phyloP scores from a whole-genome alignment of 2,797 vertebrate species.

The Semotilus atromaculatus region DNA sequence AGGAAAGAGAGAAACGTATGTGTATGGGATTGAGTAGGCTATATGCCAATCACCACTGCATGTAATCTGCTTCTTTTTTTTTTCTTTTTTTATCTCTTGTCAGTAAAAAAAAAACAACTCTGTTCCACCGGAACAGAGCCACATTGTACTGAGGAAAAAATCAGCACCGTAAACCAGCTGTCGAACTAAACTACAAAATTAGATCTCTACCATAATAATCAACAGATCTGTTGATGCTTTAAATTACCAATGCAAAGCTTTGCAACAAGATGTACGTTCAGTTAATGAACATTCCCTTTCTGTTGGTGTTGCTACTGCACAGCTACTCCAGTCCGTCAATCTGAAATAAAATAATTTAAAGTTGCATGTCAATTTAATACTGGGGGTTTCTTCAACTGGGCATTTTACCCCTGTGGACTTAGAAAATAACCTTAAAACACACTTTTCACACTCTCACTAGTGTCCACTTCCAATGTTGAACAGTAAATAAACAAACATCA shows the following conservation, averaged over 20 bases:
- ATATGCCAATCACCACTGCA: background rate
- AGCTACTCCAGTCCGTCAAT: background rate
- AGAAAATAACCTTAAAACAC: background rate
- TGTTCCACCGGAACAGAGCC: no score
- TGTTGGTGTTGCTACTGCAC: background rate
- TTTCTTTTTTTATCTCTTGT: background rate
- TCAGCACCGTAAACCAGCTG: background rate
- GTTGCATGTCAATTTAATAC: background rate
- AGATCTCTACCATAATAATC: background rate
- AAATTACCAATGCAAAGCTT: background rate
- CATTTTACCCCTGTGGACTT: background rate
- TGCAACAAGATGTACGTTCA: no score
- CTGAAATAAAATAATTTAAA: background rate
- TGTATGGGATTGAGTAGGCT: background rate
- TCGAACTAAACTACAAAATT: background rate
- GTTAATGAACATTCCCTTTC: background rate
- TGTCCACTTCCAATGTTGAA: background rate
- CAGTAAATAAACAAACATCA: background rate
- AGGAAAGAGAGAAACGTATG: background rate
- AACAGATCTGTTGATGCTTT: background rate
- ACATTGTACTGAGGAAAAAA: background rate
- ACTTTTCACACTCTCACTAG: background rate
- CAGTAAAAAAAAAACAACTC: conserved; percentile 11
- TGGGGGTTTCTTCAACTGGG: background rate
- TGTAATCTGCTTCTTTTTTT: background rate